phyloP scores from a whole-genome alignment of 2,797 vertebrate genomes.

The Girardinus metallicus region DNA sequence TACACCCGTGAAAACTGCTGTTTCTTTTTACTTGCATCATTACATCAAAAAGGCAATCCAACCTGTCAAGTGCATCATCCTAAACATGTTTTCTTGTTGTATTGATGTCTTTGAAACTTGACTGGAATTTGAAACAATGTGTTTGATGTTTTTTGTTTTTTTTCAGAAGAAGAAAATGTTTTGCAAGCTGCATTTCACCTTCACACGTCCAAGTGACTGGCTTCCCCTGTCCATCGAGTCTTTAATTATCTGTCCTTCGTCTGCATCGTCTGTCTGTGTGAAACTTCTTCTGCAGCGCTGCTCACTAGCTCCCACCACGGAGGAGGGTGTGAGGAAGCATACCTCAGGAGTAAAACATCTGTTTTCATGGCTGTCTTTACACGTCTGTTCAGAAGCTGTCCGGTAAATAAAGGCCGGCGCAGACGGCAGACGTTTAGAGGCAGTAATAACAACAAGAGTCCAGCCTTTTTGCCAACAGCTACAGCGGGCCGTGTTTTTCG shows the following conservation, averaged over 20 bases:
- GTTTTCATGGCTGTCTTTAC: constrained; percentile 40
- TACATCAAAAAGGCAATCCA: constrained; percentile 32
- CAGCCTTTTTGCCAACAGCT: constrained; percentile 66
- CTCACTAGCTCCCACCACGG: constrained; percentile 19
- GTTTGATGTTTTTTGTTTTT: background rate
- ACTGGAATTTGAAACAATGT: constrained; percentile 23
- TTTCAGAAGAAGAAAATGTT: constrained; percentile 6
- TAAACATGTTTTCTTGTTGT: constrained; percentile 27
- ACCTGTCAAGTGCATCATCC: constrained; percentile 24
- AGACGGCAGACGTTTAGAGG: constrained; percentile 58
- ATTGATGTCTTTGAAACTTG: constrained; percentile 23
- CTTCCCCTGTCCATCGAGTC: constrained; percentile 7
- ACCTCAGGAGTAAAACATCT: constrained; percentile 47
- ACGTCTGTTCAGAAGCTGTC: constrained; percentile 49
- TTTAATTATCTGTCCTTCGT: constrained; percentile 15
- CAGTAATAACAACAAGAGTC: constrained; percentile 69
- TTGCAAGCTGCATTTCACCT: constrained; percentile 8
- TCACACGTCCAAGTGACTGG: background rate
- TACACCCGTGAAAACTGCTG: constrained; percentile 5
- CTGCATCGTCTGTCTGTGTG: constrained; percentile 15
- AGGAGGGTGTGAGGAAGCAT: constrained; percentile 34
- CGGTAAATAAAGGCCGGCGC: constrained; percentile 47
- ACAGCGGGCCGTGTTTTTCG: constrained; percentile 64
- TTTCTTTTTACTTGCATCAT: constrained; percentile 54
- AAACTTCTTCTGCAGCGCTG: constrained; percentile 15